Evolutionary conservation across 2,113 vertebrate genomes (phyloP), one percentile per base, ranked within the genome.

Genomic region (Colaptes auratus): DNA sequence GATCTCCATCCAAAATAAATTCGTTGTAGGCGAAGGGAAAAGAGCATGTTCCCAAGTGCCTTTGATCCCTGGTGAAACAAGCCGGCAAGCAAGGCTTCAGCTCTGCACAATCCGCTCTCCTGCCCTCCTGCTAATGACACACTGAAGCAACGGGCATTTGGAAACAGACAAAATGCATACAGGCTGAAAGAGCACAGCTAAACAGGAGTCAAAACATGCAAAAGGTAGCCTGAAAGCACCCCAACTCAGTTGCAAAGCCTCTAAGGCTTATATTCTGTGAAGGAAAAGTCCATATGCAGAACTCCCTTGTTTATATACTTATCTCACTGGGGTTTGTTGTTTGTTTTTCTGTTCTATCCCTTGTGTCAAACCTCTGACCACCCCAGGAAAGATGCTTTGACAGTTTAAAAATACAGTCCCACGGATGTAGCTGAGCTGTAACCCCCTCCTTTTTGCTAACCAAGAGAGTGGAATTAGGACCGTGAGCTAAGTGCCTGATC

Each of bases 401-500:
- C 60, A 65, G 2, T 74, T 92, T n/a, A 3, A 63, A 71, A 79
- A 15, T 18, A 7, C 28, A 71, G 36, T 31, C 67, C 16, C 20
- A 7, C 6, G n/a, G 87, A 69, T 36, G 7, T 3, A 48, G 12
- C 20, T 11, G 46, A 79, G 76, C 39, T 1, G 2, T 10, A 69
- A 60, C 12, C 13, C 0, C 0, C 23, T 33, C 4, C 2, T 56
- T 72, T 61, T 30, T 4, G 14, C 28, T 39, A 44, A 63, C 36
- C 20, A 65, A 58, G 48, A 42, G 55, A 59, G 56, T 2, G 9
- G 72, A 85, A 39, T 67, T 25, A n/a, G 86, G 13, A 9, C 31
- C 1, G 0, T 2, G 30, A 18, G 25, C 23, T n/a, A 25, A 31
- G 35, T 2, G 1, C 4, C 71, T 1, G 0, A n/a, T 56, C 0